Evolutionary conservation across 2,113 vertebrate species (phyloP).

Genomic region (Empidonax alnorum): DNA sequence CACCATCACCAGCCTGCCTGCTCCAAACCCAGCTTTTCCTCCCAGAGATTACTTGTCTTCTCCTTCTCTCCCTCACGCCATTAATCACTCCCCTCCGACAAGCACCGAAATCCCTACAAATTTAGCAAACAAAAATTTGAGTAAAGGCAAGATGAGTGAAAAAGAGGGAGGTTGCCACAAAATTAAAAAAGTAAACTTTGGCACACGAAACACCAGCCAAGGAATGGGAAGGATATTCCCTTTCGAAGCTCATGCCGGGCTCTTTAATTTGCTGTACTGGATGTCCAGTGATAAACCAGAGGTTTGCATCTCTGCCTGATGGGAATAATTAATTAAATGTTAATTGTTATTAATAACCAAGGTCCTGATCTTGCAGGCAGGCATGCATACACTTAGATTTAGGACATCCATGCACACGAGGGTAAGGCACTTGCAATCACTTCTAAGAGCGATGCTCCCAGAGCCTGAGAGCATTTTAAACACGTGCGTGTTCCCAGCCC

Average conservation of each 20-base stretch:
- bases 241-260: background rate
- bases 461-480: background rate
- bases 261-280: background rate
- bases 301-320: slow-evolving; percentile 15
- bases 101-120: background rate
- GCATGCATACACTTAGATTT: background rate
- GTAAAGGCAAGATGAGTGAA: fast-evolving
- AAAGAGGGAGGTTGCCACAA: background rate
- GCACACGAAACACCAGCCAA: background rate
- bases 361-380: slow-evolving; percentile 17
- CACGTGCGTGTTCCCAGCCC: background rate
- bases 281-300: slow-evolving; percentile 7
- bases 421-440: background rate
- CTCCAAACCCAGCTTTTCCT: background rate
- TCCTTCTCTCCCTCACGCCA: background rate
- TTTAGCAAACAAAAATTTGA: background rate
- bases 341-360: slow-evolving; percentile 45
- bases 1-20: background rate
- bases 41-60: background rate
- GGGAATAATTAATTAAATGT: slow-evolving; percentile 60
- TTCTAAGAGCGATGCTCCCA: background rate
- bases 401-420: fast-evolving
- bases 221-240: background rate
- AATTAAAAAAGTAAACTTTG: background rate
- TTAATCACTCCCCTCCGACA: background rate